These are phyloP conservation scores for Halictus rubicundus DNA, from an alignment of 1,140 invertebrate species.

Conservation along the genomic window DNA sequence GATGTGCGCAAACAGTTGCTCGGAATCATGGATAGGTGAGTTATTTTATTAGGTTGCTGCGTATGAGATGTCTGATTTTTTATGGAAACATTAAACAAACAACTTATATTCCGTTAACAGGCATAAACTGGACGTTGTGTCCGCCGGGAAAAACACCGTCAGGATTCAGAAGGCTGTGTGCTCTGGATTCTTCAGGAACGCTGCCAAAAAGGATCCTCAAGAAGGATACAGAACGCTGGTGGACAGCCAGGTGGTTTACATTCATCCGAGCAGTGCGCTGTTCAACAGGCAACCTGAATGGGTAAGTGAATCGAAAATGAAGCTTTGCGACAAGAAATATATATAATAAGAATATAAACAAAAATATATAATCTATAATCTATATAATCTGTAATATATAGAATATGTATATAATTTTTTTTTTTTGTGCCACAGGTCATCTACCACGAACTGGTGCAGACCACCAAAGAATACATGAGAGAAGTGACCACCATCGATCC, in stretches of 20 bases:
- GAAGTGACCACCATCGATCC: conserved; percentile 99
- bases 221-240: conserved; percentile 99
- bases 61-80: too few relatives aligned
- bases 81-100: too few relatives aligned
- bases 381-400: too few relatives aligned
- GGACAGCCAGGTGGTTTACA: conserved; percentile 99
- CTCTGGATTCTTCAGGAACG: conserved; percentile 99
- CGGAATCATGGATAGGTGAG: conserved; percentile 97
- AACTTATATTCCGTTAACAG: too few relatives aligned
- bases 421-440: conserved; percentile 88
- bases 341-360: too few relatives aligned
- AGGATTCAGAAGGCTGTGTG: conserved; percentile 99
- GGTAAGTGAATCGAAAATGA: conserved; percentile 80
- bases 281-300: conserved; percentile 99
- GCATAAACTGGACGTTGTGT: conserved; percentile 98
- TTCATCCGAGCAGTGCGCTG: conserved; percentile 98
- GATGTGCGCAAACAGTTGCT: conserved; percentile 99
- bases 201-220: conserved; percentile 99
- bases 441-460: conserved; percentile 99
- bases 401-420: too few relatives aligned
- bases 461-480: conserved; percentile 99
- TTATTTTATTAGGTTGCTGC: neutral
- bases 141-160: conserved; percentile 97
- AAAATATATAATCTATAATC: too few relatives aligned
- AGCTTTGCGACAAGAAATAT: neutral